phyloP scores from a whole-genome alignment of 2,888 invertebrate species.

The Ochropleura plecta region DNA sequence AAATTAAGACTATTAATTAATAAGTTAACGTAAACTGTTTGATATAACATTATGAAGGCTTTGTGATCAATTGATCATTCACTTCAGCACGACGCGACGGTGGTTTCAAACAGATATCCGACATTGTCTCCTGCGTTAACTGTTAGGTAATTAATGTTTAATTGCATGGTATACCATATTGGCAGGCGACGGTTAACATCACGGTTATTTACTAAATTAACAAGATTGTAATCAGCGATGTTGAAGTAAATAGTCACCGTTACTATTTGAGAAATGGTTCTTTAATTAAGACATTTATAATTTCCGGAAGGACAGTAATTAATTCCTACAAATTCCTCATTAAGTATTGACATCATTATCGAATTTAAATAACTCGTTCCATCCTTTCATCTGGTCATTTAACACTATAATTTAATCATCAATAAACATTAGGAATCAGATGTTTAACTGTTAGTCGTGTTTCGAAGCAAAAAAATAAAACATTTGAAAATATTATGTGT shows the following conservation, averaged over 20 bases:
- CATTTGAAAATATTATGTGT: neutral
- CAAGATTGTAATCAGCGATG: slow-evolving; percentile 24
- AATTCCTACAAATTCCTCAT: slow-evolving; percentile 70
- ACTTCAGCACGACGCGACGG: neutral
- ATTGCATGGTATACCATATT: slow-evolving; percentile 11
- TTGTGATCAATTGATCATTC: neutral
- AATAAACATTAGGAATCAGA: slow-evolving; percentile 28
- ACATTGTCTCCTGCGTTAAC: slow-evolving; percentile 1
- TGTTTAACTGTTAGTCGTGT: slow-evolving; percentile 31
- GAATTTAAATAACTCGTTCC: slow-evolving; percentile 70
- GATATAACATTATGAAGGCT: neutral
- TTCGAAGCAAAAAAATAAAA: slow-evolving; percentile 5
- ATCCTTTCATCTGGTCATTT: slow-evolving; percentile 52
- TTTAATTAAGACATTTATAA: slow-evolving; percentile 64
- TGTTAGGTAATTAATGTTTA: slow-evolving; percentile 21
- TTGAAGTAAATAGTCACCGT: slow-evolving; percentile 55
- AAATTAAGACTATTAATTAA: neutral
- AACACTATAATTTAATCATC: slow-evolving; percentile 48
- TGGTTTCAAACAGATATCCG: neutral
- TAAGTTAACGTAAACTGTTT: neutral
- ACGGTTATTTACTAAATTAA: slow-evolving; percentile 20
- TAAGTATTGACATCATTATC: slow-evolving; percentile 65
- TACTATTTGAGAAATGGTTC: slow-evolving; percentile 49
- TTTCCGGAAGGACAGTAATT: slow-evolving; percentile 77
- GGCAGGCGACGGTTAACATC: slow-evolving; percentile 6